phyloP scores from a whole-genome alignment of 2,797 vertebrate genomes.

The Chiroxiphia lanceolata region DNA sequence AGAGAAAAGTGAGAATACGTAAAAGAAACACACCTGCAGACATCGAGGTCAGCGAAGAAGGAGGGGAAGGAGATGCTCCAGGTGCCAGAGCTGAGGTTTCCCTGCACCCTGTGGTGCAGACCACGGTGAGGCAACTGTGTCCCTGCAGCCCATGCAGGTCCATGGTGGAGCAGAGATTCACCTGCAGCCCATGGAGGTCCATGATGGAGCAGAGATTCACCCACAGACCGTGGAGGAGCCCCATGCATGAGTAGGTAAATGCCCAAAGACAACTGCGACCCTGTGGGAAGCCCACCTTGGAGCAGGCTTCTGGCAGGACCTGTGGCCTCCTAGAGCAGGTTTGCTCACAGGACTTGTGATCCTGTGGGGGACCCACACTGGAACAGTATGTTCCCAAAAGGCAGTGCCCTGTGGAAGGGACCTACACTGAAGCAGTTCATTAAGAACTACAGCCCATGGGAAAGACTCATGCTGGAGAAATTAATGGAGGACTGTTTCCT shows the following conservation, averaged over 20 bases:
- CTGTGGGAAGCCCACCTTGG: neutral
- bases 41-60: neutral
- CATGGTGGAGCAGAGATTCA: neutral
- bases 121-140: neutral
- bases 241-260: neutral
- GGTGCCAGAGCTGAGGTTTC: neutral
- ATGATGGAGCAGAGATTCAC: neutral
- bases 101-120: neutral
- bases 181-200: neutral
- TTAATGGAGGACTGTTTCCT: fast-evolving
- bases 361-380: neutral
- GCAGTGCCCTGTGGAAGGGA: neutral
- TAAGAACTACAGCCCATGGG: neutral
- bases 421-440: neutral
- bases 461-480: neutral
- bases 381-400: neutral
- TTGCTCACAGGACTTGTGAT: neutral
- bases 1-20: neutral
- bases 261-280: neutral
- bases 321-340: neutral
- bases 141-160: neutral
- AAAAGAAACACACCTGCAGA: neutral
- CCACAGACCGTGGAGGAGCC: neutral
- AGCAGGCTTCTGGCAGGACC: neutral
- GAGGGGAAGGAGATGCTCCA: too few relatives aligned